A percentile compares a stretch with the other conserved stretches of the same genome.
Evolutionary conservation across 2,797 vertebrate genomes (phyloP).

Genomic region (Trichosurus vulpecula): DNA sequence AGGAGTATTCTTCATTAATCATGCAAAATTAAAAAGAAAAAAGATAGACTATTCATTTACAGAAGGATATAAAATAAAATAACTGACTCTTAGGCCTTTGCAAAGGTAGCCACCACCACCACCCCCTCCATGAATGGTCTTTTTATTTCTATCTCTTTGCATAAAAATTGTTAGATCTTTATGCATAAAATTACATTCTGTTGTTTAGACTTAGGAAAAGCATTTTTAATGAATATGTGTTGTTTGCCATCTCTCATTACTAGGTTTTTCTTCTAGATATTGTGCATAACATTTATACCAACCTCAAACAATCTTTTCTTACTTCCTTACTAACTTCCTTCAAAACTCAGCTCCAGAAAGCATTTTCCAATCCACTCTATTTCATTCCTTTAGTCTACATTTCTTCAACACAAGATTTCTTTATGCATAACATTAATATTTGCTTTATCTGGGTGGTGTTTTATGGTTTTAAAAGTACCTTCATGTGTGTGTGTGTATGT

Average conservation of each 20-base stretch:
- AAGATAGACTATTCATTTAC: neutral
- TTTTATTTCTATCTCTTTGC: neutral
- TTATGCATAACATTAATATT: neutral
- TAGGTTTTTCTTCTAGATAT: neutral
- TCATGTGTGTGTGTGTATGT: neutral
- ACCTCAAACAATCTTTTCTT: neutral
- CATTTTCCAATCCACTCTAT: neutral
- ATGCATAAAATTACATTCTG: neutral
- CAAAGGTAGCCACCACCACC: neutral
- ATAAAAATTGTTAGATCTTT: constrained; percentile 9
- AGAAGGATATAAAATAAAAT: neutral
- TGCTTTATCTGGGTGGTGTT: neutral
- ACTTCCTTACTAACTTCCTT: neutral
- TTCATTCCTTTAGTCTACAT: neutral
- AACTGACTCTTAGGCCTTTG: neutral
- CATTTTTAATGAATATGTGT: neutral
- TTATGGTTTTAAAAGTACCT: neutral
- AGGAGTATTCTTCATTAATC: constrained; percentile 1
- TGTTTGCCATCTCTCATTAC: neutral
- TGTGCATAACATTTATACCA: neutral
- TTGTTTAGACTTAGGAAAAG: neutral
- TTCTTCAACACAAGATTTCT: neutral
- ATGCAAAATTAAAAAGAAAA: constrained; percentile 14
- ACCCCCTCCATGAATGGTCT: neutral
- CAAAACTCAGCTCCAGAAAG: neutral